Conservation (phyloP, 2,888 invertebrate species). For the Slavum lentiscoides region DNA sequence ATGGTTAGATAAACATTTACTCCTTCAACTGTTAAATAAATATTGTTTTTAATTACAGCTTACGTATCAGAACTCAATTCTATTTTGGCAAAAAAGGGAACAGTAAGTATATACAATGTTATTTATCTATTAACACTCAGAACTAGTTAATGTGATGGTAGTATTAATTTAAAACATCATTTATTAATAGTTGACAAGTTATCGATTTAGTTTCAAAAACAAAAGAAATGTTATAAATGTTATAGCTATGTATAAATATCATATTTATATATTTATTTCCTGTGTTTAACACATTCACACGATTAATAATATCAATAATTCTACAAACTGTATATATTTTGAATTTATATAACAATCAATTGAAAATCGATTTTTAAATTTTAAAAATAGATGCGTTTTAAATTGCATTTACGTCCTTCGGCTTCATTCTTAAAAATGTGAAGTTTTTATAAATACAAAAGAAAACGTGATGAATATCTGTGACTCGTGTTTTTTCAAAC, state of each 20-base stretch:
- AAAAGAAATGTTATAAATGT: background rate
- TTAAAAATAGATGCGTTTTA: constrained; percentile 31
- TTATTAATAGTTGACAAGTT: background rate
- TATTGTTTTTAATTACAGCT: constrained; percentile 30
- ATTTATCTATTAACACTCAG: background rate
- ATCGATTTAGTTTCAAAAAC: background rate
- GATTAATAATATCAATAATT: too few relatives aligned
- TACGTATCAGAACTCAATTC: constrained; percentile 52
- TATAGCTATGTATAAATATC: too few relatives aligned
- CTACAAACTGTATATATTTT: too few relatives aligned
- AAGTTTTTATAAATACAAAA: constrained; percentile 49
- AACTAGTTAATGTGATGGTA: background rate
- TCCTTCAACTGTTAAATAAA: background rate
- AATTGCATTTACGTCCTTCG: constrained; percentile 16
- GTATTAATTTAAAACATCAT: too few relatives aligned
- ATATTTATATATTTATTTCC: background rate
- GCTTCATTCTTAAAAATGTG: constrained; percentile 42
- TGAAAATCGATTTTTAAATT: background rate
- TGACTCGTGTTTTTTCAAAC: constrained; percentile 45
- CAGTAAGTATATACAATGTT: constrained; percentile 25
- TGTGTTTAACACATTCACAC: background rate
- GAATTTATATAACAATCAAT: too few relatives aligned
- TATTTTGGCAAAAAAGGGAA: constrained; percentile 48
- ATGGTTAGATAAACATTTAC: background rate
- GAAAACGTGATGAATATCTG: constrained; percentile 34